phyloP scores from a whole-genome alignment of 2,113 vertebrate species.

The Toxotes chatareus region DNA sequence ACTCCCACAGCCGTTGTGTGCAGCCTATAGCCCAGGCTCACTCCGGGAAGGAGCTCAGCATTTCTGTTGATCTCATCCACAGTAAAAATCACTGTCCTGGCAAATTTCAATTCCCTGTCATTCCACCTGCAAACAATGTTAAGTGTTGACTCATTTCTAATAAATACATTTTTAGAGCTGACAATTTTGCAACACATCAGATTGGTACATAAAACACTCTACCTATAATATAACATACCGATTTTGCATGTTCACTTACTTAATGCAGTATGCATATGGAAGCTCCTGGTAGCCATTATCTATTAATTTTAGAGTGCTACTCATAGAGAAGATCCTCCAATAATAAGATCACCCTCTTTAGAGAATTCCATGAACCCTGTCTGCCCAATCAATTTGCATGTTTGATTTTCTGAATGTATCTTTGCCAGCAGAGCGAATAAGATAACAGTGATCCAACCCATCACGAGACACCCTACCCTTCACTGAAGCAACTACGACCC shows the following conservation, averaged over 20 bases:
- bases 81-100: slow-evolving; percentile 72
- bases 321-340: slow-evolving; percentile 75
- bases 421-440: slow-evolving; percentile 56
- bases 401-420: slow-evolving; percentile 57
- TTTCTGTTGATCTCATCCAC: slow-evolving; percentile 76
- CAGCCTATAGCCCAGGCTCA: slow-evolving; percentile 74
- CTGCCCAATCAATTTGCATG: slow-evolving; percentile 69
- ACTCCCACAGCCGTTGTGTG: slow-evolving; percentile 69
- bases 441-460: slow-evolving; percentile 59
- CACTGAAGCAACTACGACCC: slow-evolving; percentile 1
- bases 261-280: slow-evolving; percentile 56
- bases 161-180: neutral
- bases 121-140: slow-evolving; percentile 59
- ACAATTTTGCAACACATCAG: neutral
- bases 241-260: slow-evolving; percentile 41
- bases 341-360: slow-evolving; percentile 73
- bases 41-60: slow-evolving; percentile 61
- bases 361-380: slow-evolving; percentile 71
- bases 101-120: slow-evolving; percentile 76
- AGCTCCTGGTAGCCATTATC: slow-evolving; percentile 48
- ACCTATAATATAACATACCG: neutral
- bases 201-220: neutral
- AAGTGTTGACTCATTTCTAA: neutral
- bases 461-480: slow-evolving; percentile 44
- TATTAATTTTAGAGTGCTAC: slow-evolving; percentile 6